Base-by-base conservation (phyloP, 2,888 invertebrate genomes). In the Drosophila siamana region DNA sequence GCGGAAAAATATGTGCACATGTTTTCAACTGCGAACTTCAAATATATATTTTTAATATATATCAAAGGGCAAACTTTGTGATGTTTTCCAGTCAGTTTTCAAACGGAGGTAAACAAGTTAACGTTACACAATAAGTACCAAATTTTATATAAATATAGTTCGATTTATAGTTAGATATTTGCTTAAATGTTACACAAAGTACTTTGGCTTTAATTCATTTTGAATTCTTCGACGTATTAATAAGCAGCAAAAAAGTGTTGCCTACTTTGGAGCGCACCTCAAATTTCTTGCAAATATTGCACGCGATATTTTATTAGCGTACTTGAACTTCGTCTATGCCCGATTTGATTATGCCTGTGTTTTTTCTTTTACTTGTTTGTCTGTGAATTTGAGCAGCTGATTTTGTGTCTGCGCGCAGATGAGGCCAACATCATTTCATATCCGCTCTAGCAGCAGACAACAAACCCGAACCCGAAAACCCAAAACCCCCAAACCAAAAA, bases 361-460 rank as follows among this genome's bases (percentile, higher is more conserved):
- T 13, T 38, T 51, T 22, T 40, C 38, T 16, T 44, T 33, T 33
- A 19, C 33, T 50, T 43, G 13, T 54, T 66, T 66, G 74, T 75
- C 82, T 85, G 86, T 81, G 86, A 86, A 86, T 86, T 83, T 71
- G 62, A 86, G 86, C 86, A 86, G 86, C 86, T 86, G 86, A 86
- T 82, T 76, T 69, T 67, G 44, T 46, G 56, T 63, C 77, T 65
- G 80, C 70, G 60, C 73, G 66, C 83, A 82, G 81, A 84, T 81
- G 81, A 81, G 84, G 68, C 83, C 68, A 66, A 63, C 74, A 74
- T 68, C 74, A 71, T 63, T 74, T 74, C 62, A 74, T 70, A 66
- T 74, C 65, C 74, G 61, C 28, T 41, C 46, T 30, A 16, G 48
- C 65, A 55, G 46, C 46, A 48, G 48, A 36, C 36, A 51, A 36